Conservation (phyloP, 2,888 invertebrate genomes). For the Pediacus dermestoides region DNA sequence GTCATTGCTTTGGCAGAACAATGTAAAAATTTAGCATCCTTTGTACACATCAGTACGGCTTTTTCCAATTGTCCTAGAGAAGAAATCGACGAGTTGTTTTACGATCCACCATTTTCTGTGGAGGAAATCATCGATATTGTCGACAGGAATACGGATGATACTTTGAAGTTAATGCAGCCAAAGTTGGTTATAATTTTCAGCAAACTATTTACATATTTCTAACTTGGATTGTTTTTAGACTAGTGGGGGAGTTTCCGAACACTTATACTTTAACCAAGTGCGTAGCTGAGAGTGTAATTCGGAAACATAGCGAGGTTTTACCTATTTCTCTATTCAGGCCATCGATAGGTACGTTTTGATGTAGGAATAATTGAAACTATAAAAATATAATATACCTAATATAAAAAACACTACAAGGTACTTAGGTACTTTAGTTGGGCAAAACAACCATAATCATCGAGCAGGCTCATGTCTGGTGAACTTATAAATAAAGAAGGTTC, state of each 20-base stretch:
- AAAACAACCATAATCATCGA: too few species aligned
- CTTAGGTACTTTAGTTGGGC: too few species aligned
- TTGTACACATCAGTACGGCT: slow-evolving; percentile 54
- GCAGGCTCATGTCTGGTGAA: too few species aligned
- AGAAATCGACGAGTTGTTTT: slow-evolving; percentile 52
- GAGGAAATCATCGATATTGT: slow-evolving; percentile 49
- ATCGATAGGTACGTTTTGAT: not conserved
- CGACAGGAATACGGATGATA: slow-evolving; percentile 49
- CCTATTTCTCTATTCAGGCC: slow-evolving; percentile 69
- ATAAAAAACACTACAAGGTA: too few species aligned
- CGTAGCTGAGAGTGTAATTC: slow-evolving; percentile 70
- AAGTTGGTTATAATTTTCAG: slow-evolving; percentile 50
- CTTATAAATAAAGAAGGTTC: too few species aligned
- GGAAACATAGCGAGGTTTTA: slow-evolving; percentile 59
- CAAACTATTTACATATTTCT: too few species aligned
- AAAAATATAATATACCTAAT: too few species aligned
- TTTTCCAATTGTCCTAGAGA: slow-evolving; percentile 51
- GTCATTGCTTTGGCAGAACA: slow-evolving; percentile 2
- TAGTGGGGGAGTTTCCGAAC: slow-evolving; percentile 69
- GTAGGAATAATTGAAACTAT: too few species aligned
- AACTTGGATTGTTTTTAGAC: slow-evolving; percentile 45
- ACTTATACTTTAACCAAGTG: slow-evolving; percentile 86
- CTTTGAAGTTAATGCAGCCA: slow-evolving; percentile 49
- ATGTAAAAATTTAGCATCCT: slow-evolving; percentile 26
- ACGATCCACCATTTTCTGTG: slow-evolving; percentile 50